Evolutionary conservation across 2,888 invertebrate species (phyloP).

Genomic region (Machimus rusticus): DNA sequence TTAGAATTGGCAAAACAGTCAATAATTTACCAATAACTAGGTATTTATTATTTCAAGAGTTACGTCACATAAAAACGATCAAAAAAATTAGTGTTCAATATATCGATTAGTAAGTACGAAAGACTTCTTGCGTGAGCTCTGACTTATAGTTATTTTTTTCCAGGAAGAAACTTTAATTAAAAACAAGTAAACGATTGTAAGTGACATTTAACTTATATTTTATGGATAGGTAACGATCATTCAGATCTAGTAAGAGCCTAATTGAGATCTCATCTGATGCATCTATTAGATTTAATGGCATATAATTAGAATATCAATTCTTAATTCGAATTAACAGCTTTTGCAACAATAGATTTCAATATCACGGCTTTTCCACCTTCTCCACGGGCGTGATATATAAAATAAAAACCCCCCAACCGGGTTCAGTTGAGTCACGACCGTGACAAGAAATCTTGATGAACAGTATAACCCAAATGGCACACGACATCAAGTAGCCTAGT

Average conservation of each 20-base stretch:
- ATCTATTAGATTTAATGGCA: not conserved
- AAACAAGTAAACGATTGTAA: not conserved
- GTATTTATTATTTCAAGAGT: too few species aligned
- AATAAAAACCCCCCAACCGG: not conserved
- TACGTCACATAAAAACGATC: too few species aligned
- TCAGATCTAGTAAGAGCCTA: not conserved
- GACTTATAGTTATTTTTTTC: not conserved
- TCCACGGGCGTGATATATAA: not conserved
- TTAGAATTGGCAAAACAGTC: too few species aligned
- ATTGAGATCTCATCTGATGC: not conserved
- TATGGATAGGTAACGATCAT: not conserved
- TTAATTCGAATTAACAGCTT: not conserved
- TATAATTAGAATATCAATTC: not conserved
- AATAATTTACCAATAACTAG: too few species aligned
- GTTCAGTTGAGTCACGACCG: not conserved
- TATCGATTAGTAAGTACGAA: too few species aligned
- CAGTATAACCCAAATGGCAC: not conserved
- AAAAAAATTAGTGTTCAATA: too few species aligned
- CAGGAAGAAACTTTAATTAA: not conserved
- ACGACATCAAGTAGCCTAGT: not conserved
- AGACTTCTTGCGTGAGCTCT: too few species aligned
- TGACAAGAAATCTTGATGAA: not conserved
- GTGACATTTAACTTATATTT: not conserved
- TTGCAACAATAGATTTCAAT: not conserved
- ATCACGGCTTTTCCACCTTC: not conserved